Base-by-base conservation (phyloP, 2,888 invertebrate genomes). In the Malacosoma neustria region DNA sequence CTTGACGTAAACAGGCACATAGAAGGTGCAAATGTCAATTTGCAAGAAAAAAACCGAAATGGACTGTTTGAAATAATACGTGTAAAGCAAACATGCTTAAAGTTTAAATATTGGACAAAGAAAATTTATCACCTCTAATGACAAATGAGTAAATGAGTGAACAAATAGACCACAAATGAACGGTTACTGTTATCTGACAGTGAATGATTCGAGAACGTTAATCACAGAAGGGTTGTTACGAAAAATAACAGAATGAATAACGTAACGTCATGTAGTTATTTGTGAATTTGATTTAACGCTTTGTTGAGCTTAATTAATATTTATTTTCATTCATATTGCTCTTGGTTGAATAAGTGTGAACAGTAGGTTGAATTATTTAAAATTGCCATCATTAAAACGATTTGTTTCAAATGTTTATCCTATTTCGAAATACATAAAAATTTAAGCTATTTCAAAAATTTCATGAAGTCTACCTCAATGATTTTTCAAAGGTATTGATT, bases 91-190 rank as follows among this genome's bases (percentile, higher is more conserved):
- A 12, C 32, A 13, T 7, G 9, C 11, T 32, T 11, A 4, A 9
- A 32, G 6, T 13, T 32, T 32, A 3, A 29, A 13, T 29, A 36
- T 32, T 9, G 11, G 13, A 7, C 33, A 30, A 40, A 32, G 39
- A 36, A 36, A 39, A 36, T 34, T 33, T 33, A 30, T 30, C 52
- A 47, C 42, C 51, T 55, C 57, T 60, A 67, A 67, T 55, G 59
- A 65, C 56, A 59, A 65, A 54, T 51, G 63, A 64, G 55, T 61
- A 64, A 65, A 52, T 49, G 54, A 47, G 41, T 45, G 53, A 49
- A 60, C 71, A 70, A 72, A 72, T 69, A 66, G 64, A 53, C 59
- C 56, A 44, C 57, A 60, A 66, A 61, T 59, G 59, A 56, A 59
- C 58, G 57, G 60, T 51, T 61, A 62, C 62, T 64, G 62, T 49